These are phyloP conservation scores for Anarhynchus alexandrinus DNA, from an alignment of 2,113 vertebrate genomes.

Conservation along the genomic window DNA sequence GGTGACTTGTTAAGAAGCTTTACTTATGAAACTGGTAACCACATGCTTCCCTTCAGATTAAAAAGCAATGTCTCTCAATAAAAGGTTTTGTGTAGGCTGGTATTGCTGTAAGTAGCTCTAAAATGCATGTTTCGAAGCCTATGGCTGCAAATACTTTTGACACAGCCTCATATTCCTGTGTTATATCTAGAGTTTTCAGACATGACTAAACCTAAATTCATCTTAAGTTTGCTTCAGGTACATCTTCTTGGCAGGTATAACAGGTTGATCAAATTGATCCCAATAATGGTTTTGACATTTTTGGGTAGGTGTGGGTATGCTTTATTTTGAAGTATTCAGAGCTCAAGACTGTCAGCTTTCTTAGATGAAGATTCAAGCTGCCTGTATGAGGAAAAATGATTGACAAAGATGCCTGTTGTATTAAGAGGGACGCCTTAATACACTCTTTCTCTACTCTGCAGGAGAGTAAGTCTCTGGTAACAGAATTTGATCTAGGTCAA, in stretches of 20 bases:
- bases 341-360: too few species aligned
- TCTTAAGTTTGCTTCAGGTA: neutral
- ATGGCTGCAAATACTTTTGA: neutral
- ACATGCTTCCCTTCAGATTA: neutral
- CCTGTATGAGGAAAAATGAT: too few species aligned
- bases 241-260: neutral
- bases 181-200: neutral
- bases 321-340: too few species aligned
- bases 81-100: neutral
- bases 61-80: neutral
- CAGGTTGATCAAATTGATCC: neutral
- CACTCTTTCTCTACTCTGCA: too few species aligned
- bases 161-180: neutral
- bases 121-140: rapidly evolving
- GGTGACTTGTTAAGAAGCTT: neutral
- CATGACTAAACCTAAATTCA: neutral
- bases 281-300: neutral
- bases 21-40: neutral
- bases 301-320: too few species aligned
- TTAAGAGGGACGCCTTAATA: too few species aligned
- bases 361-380: too few species aligned
- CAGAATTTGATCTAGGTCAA: too few species aligned
- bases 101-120: neutral
- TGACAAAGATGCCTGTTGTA: too few species aligned
- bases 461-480: too few species aligned